Base-by-base conservation (phyloP, 2,797 vertebrate species). In the Coccyzus lansbergi region DNA sequence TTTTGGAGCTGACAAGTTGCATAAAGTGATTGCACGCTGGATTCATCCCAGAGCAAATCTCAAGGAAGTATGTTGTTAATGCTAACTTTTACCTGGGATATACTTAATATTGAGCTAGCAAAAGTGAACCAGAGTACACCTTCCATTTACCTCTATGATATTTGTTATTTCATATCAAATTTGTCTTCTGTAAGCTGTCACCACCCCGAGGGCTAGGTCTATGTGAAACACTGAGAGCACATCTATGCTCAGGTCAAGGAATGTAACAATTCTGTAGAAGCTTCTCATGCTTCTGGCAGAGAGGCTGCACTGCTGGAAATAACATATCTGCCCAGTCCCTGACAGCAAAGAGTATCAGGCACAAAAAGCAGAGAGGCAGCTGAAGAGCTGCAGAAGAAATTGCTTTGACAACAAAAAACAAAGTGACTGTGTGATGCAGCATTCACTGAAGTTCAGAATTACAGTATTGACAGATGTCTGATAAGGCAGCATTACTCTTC, bases 381-480 rank as follows among this genome's bases (percentile, higher is more conserved):
- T 91, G 86, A 89, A 79, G 14, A 59, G 17, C 56, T 67, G 52
- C 68, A 59, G 52, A 80, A 89, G 49, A 92, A 93, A 78, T 87
- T 80, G 40, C n/a, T 69, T 70, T 77, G 72, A 89, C 71, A 78
- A 58, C 51, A 84, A 84, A 93, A 88, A 29, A 0, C 44, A 46
- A 74, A 91, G 59, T 58, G 44, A 8, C 17, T 86, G 8, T 58
- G 51, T 76, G n/a, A 58, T 79, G 52, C 24, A 69, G 42, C 87
- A 93, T 77, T 40, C 71, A 83, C 26, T 38, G 52, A 85, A 67
- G 34, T 58, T 87, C 68, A 80, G 75, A 96, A 89, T 67, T 52
- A 92, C 21, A 56, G 5, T 80, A 91, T 74, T 1, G 19, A 63
- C 65, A 72, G 34, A 70, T 69, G 64, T 84, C 70, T 93, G 44